Percentiles rank a stretch among this genome's conserved stretches.
Evolutionary conservation across 2,888 invertebrate species (phyloP).

Genomic region (Selenia dentaria): DNA sequence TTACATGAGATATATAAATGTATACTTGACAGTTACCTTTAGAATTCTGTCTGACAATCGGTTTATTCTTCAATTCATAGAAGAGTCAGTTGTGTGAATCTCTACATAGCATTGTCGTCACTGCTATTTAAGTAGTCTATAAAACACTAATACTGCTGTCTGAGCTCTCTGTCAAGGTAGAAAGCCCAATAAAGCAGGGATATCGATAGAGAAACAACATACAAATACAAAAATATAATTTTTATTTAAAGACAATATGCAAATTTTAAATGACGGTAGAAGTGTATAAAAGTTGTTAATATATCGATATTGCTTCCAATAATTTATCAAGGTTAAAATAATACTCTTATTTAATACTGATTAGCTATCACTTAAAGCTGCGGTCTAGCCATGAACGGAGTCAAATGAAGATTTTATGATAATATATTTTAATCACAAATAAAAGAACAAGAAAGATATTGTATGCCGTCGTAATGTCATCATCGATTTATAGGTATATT

Average conservation of each 20-base stretch:
- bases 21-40: slow-evolving; percentile 20
- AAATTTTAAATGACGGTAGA: slow-evolving; percentile 1
- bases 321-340: slow-evolving; percentile 18
- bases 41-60: slow-evolving; percentile 18
- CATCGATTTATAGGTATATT: too few species aligned
- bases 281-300: slow-evolving; percentile 13
- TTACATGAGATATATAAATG: slow-evolving; percentile 18
- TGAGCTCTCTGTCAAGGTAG: slow-evolving; percentile 24
- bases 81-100: slow-evolving; percentile 19
- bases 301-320: slow-evolving; percentile 21
- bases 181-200: slow-evolving; percentile 20
- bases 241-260: slow-evolving; percentile 16
- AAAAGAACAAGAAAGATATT: too few species aligned
- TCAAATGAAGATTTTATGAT: too few species aligned
- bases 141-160: slow-evolving; percentile 18
- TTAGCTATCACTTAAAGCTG: slow-evolving; percentile 21
- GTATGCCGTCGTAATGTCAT: too few species aligned
- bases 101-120: slow-evolving; percentile 22
- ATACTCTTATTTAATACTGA: slow-evolving; percentile 26
- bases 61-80: slow-evolving; percentile 14
- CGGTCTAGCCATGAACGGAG: slow-evolving; percentile 6
- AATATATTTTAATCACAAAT: too few species aligned
- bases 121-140: slow-evolving; percentile 23
- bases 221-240: slow-evolving; percentile 8
- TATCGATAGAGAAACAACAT: slow-evolving; percentile 25